Base-by-base conservation (phyloP, 2,113 vertebrate species). In the Poecile atricapillus region DNA sequence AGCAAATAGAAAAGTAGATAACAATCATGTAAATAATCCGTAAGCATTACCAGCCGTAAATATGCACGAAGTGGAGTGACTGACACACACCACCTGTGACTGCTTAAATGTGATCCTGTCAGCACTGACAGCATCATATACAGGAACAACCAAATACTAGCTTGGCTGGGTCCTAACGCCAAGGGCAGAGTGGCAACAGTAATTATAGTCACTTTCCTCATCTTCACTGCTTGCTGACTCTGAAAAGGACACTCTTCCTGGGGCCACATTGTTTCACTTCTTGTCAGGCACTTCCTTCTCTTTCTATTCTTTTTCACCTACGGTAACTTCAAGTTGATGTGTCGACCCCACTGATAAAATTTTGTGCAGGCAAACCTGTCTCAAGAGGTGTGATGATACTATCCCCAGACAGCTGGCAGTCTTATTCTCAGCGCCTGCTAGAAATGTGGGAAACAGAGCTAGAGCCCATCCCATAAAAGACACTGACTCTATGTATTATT, bases 21-120 rank as follows among this genome's bases (percentile, higher is more conserved):
- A 37, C 6, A 83, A 43, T 62, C 1, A 60, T 21, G 7, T 80
- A 92, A 73, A 60, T 56, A 69, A 22, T 24, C 21, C 0, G 0
- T 52, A 46, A 83, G 15, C 12, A 58, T 41, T 39, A 74, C 22
- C n/a, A 84, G 33, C 14, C 33, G 53, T 65, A 53, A 81, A 60
- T 13, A 24, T 3, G 18, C 25, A 65, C 18, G 9, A 67, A 77
- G 28, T 43, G 10, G 14, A 85, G 15, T 46, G 60, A 76, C 28
- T 2, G 3, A 30, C 11, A 21, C 31, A 37, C 5, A 41, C 37
- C 22, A 58, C 23, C 25, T 46, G 37, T 3, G 2, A 44, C 31
- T 25, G 41, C 44, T n/a, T 59, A 60, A 35, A 47, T 41, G 31
- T 22, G n/a, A 76, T 52, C 41, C 67, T n/a, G 22, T 20, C 41